Conservation (phyloP, 1,140 invertebrate species). For the Tetragnatha versicolor region DNA sequence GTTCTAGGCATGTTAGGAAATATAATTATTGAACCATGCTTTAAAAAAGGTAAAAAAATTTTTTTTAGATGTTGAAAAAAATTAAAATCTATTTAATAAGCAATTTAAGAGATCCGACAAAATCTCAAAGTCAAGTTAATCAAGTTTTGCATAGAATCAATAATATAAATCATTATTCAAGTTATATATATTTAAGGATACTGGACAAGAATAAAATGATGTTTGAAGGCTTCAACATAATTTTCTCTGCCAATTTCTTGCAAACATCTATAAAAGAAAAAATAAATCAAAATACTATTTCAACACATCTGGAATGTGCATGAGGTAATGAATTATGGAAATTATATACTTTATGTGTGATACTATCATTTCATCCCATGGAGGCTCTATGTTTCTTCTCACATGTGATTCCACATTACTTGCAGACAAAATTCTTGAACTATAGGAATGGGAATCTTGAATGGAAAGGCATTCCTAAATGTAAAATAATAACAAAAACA, state of each 20-base stretch:
- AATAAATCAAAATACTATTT: background rate
- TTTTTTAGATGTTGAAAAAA: no score
- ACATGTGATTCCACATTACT: slow-evolving; percentile 74
- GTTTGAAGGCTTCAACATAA: slow-evolving; percentile 77
- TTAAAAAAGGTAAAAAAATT: no score
- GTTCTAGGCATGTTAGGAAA: no score
- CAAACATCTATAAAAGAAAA: slow-evolving; percentile 68
- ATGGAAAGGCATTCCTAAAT: slow-evolving; percentile 74
- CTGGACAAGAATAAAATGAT: slow-evolving; percentile 80
- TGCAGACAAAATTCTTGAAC: slow-evolving; percentile 71
- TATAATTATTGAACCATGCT: no score
- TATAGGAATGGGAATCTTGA: slow-evolving; percentile 76
- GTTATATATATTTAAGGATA: slow-evolving; percentile 62
- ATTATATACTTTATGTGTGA: slow-evolving; percentile 75
- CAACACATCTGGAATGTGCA: background rate
- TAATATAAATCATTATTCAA: slow-evolving; percentile 20
- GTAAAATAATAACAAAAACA: background rate
- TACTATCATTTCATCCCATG: slow-evolving; percentile 81
- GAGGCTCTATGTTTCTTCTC: slow-evolving; percentile 74
- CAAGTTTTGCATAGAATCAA: no score
- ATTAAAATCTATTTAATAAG: background rate
- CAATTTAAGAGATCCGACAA: no score
- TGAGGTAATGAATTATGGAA: background rate
- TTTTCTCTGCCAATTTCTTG: slow-evolving; percentile 73
- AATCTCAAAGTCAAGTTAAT: no score